Percentiles rank a stretch among this genome's conserved stretches.
These are phyloP conservation scores for Penaeus vannamei DNA, from an alignment of 1,140 invertebrate genomes.

Conservation along the genomic window DNA sequence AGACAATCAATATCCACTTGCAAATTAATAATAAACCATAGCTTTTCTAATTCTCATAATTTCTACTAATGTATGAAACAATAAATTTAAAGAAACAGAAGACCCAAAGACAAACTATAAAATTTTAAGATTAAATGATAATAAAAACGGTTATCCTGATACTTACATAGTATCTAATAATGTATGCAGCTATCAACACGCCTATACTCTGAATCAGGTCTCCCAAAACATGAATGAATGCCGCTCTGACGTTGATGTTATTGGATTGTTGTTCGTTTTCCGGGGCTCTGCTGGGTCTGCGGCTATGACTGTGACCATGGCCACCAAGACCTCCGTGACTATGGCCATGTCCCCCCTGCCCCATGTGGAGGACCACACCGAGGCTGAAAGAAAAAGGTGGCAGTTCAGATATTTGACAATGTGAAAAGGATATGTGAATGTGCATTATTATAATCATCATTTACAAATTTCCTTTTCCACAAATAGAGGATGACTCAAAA, in stretches of 20 bases:
- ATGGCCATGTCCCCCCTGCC: constrained; percentile 32
- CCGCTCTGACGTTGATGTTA: constrained; percentile 78
- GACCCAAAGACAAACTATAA: background rate
- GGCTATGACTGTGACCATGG: constrained; percentile 70
- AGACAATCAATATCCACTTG: no score
- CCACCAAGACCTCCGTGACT: constrained; percentile 71
- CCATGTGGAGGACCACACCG: constrained; percentile 47
- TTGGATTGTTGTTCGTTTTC: constrained; percentile 59
- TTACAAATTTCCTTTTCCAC: no score
- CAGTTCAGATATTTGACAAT: no score
- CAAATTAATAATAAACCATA: no score
- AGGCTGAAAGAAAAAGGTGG: constrained; percentile 37
- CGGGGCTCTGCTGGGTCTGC: constrained; percentile 68
- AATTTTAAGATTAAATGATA: background rate
- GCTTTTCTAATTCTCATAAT: no score
- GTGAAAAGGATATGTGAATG: no score
- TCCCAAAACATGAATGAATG: constrained; percentile 78
- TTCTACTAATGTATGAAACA: no score
- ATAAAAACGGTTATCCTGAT: background rate
- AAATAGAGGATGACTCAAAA: no score
- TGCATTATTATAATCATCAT: no score
- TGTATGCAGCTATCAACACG: constrained; percentile 76
- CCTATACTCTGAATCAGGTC: constrained; percentile 78
- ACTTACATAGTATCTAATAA: constrained; percentile 75
- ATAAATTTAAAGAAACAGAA: background rate